phyloP scores from a whole-genome alignment of 1,140 invertebrate genomes.

The Panagrolaimus sp. region DNA sequence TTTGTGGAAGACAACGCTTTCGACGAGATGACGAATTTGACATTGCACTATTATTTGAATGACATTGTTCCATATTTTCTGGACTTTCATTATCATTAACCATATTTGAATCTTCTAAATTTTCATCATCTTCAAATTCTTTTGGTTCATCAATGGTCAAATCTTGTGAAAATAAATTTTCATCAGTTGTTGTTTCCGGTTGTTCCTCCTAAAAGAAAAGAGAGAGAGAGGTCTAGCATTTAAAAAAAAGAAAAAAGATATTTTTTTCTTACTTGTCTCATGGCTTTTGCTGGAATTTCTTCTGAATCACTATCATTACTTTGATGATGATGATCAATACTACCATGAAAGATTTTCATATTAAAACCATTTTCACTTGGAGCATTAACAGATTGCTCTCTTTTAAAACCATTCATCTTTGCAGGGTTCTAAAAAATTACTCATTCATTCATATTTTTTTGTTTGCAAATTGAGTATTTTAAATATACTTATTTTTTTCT shows the following conservation, averaged over 20 bases:
- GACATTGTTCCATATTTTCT: neutral
- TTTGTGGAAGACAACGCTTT: constrained; percentile 27
- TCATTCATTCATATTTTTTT: neutral
- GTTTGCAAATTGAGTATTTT: too few species aligned
- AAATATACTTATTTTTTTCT: too few species aligned
- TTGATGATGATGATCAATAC: too few species aligned
- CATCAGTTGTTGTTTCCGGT: constrained; percentile 1
- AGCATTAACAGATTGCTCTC: neutral
- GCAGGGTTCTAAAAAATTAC: constrained; percentile 6
- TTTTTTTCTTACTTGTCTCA: neutral
- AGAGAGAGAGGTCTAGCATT: neutral
- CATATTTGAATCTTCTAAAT: too few species aligned
- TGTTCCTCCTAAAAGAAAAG: neutral
- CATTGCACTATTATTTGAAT: neutral
- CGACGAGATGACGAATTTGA: constrained; percentile 27
- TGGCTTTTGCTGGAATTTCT: neutral
- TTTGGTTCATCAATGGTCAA: neutral
- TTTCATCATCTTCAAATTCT: too few species aligned
- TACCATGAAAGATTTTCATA: neutral
- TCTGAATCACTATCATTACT: constrained; percentile 2
- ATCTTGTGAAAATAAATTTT: constrained; percentile 11
- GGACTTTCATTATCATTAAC: constrained; percentile 1
- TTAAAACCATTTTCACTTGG: constrained; percentile 9
- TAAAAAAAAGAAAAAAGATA: too few species aligned
- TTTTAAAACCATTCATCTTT: constrained; percentile 8